These are phyloP conservation scores for Callinectes sapidus DNA, from an alignment of 2,888 invertebrate species.

Conservation along the genomic window DNA sequence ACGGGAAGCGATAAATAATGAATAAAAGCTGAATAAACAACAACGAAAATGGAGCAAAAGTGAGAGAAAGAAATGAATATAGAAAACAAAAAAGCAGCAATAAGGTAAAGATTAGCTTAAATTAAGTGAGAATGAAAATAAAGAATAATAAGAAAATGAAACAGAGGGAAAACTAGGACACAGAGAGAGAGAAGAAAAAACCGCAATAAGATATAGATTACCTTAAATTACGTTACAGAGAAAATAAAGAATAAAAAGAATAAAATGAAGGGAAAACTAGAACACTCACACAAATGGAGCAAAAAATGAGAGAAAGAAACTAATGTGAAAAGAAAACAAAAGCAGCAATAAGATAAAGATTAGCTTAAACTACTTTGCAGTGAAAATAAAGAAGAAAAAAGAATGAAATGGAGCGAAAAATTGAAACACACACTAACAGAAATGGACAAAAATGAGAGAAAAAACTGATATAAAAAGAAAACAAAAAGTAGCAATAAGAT, in stretches of 20 bases:
- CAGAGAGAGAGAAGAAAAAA: neutral
- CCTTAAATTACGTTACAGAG: neutral
- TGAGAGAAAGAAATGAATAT: neutral
- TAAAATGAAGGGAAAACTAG: neutral
- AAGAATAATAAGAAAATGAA: neutral
- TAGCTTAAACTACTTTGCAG: no score
- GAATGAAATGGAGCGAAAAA: no score
- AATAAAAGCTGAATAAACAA: neutral
- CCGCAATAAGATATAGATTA: neutral
- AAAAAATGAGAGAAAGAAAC: no score
- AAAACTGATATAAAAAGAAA: neutral
- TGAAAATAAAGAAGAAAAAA: no score
- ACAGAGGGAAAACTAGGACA: neutral
- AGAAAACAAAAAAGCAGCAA: neutral
- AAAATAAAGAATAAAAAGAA: neutral
- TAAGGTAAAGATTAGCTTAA: neutral
- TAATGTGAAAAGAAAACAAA: no score
- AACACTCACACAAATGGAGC: constrained; percentile 10
- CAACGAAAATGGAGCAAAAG: neutral
- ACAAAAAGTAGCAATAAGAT: neutral
- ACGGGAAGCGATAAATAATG: neutral
- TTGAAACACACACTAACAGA: neutral
- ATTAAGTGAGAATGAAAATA: neutral
- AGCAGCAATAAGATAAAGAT: no score
- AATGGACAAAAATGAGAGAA: neutral